Base-by-base conservation (phyloP, 2,888 invertebrate species). In the Drosophila infuscata region DNA sequence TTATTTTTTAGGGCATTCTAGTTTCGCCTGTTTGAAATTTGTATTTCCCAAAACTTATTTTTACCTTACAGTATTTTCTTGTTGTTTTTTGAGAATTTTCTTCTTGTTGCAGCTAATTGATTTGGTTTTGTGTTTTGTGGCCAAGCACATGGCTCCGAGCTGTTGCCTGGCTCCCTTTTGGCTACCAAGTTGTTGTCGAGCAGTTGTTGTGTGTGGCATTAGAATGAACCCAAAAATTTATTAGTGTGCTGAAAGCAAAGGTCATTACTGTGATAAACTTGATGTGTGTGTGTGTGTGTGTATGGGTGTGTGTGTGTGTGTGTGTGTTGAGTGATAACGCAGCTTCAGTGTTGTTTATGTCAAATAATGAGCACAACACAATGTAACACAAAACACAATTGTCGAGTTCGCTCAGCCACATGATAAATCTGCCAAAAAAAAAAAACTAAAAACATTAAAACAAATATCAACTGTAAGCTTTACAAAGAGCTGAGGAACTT, bases 101-200 rank as follows among this genome's bases (percentile, higher is more conserved):
- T 46, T 53, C 33, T 52, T 48, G 25, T 38, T 71, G 38, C 57
- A 74, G 61, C 79, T 87, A 82, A 89, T 86, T 87, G 84, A 87
- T 59, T 70, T 69, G 61, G 33, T 60, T 75, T 78, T 74, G 71
- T 69, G 59, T 72, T 71, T 74, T 71, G 76, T 73, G 67, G 70
- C 20, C 52, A 38, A 48, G 67, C 80, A 77, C 69, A 78, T 79
- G 87, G 85, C 81, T 65, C 58, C 30, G 5, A 15, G 33, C 17
- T 32, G 33, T 15, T 20, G 17, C 11, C 15, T 74, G 82, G 83
- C 88, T 88, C 88, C 88, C 76, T 73, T 75, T 70, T 84, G 90
- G 88, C 90, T 87, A 77, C 80, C 75, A 73, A 74, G 72, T 76
- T 64, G 32, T 20, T 35, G 38, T 60, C 41, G 70, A 63, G 29